Conservation (phyloP, 2,888 invertebrate species). For the Euclidia mi region DNA sequence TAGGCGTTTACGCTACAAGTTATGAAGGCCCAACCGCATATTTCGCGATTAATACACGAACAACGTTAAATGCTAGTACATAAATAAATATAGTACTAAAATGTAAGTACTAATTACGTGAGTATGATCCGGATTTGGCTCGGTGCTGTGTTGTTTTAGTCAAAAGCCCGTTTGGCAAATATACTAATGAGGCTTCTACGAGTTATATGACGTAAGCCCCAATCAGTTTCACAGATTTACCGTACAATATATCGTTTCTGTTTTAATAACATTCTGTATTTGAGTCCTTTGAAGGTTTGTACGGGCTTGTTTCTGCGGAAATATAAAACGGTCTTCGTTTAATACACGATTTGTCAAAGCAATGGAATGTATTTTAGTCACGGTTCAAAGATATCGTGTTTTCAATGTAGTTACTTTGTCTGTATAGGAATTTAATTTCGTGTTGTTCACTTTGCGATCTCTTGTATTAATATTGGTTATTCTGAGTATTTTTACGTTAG, state of each 20-base stretch:
- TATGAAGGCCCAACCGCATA: conserved; percentile 24
- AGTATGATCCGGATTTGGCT: conserved; percentile 67
- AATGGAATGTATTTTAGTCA: conserved; percentile 11
- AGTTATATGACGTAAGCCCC: conserved; percentile 47
- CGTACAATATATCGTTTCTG: conserved; percentile 11
- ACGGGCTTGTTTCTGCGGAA: conserved; percentile 12
- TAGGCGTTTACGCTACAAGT: conserved; percentile 33
- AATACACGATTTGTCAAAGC: conserved; percentile 15
- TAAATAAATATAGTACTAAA: conserved; percentile 46
- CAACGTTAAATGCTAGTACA: conserved; percentile 20
- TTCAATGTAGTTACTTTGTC: conserved; percentile 10
- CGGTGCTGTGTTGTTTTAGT: conserved; percentile 63
- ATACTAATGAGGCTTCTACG: conserved; percentile 66
- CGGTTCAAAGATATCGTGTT: conserved; percentile 10
- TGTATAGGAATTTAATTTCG: not conserved
- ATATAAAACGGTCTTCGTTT: conserved; percentile 13
- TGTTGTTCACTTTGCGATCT: not conserved
- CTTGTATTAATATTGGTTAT: not conserved
- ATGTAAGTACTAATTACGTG: conserved; percentile 48
- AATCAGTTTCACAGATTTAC: conserved; percentile 46
- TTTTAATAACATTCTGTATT: conserved; percentile 20
- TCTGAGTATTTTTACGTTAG: not conserved
- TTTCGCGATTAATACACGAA: conserved; percentile 19
- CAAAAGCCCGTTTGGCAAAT: conserved; percentile 70
- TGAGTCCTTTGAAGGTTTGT: conserved; percentile 18